phyloP scores from a whole-genome alignment of 2,113 vertebrate species.

The Oreocharis arfaki region DNA sequence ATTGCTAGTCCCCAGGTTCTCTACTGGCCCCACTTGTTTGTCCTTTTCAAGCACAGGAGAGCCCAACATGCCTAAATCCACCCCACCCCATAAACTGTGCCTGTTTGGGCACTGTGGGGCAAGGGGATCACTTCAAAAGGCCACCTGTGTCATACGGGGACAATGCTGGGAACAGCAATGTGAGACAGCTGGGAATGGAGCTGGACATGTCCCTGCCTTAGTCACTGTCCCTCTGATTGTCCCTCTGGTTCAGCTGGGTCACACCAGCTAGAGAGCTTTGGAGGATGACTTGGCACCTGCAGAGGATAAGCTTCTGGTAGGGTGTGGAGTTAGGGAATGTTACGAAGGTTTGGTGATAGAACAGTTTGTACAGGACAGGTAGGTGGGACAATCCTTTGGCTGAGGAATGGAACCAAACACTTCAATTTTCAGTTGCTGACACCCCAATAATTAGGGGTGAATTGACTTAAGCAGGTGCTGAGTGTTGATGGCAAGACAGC shows the following conservation, averaged over 20 bases:
- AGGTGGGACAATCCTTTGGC: background rate
- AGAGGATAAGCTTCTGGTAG: background rate
- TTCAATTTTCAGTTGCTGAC: background rate
- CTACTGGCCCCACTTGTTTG: background rate
- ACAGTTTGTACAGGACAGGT: background rate
- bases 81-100: background rate
- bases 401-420: background rate
- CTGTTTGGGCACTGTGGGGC: accelerated
- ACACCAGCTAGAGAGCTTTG: background rate
- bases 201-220: background rate
- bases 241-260: background rate
- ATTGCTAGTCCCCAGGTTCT: background rate
- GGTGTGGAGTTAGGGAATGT: background rate
- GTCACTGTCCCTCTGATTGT: background rate
- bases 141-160: background rate
- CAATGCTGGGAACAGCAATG: background rate
- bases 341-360: background rate
- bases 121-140: background rate
- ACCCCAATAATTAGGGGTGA: background rate
- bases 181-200: background rate
- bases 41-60: background rate
- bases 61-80: background rate
- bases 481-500: background rate
- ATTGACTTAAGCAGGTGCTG: background rate
- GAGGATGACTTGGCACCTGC: background rate